Evolutionary conservation across 2,888 invertebrate genomes (phyloP).

Genomic region (Mimas tiliae): DNA sequence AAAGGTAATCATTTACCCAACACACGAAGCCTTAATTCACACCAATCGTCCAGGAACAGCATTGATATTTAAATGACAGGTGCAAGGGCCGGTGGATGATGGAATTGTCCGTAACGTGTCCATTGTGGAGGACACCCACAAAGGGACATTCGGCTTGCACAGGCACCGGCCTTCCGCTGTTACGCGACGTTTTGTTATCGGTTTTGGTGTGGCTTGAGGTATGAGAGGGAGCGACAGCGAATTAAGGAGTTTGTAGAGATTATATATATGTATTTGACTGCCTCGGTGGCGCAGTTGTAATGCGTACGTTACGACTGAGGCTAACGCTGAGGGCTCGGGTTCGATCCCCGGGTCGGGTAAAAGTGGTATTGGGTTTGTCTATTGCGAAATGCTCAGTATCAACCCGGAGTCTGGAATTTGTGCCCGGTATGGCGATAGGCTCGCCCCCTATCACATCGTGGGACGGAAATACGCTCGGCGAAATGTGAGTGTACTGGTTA

Average conservation of each 20-base stretch:
- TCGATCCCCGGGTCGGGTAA: too few species aligned
- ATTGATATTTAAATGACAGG: slow-evolving; percentile 19
- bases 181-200: slow-evolving; percentile 70
- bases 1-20: neutral
- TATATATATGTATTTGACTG: too few species aligned
- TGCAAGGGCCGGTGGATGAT: neutral
- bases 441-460: too few species aligned
- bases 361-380: too few species aligned
- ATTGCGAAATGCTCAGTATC: too few species aligned
- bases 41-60: neutral
- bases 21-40: neutral
- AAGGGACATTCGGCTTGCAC: slow-evolving; percentile 57
- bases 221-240: slow-evolving; percentile 36
- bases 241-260: neutral
- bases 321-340: too few species aligned
- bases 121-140: slow-evolving; percentile 62
- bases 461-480: too few species aligned
- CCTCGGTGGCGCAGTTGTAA: too few species aligned
- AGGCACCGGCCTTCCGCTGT: slow-evolving; percentile 68
- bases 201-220: slow-evolving; percentile 34
- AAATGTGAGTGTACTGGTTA: too few species aligned
- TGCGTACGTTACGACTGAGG: too few species aligned
- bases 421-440: too few species aligned
- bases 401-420: too few species aligned
- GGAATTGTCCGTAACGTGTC: slow-evolving; percentile 19